Conservation (phyloP, 2,797 vertebrate species). For the Gallinago nigripennis region DNA sequence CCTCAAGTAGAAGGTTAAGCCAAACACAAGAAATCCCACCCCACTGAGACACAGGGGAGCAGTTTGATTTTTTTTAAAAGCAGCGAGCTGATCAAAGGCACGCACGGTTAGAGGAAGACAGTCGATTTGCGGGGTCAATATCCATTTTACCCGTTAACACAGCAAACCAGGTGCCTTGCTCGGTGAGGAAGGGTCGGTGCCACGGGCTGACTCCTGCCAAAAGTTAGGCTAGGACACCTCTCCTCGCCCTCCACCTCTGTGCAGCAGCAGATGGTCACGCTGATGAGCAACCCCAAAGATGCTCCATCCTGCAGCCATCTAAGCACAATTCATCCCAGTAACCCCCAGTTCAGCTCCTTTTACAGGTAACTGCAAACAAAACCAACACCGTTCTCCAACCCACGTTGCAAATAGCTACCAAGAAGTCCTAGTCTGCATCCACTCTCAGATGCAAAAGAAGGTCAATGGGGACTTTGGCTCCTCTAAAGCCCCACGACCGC, state of each 20-base stretch:
- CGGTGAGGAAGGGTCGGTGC: not conserved
- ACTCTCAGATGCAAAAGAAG: not conserved
- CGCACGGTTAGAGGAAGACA: not conserved
- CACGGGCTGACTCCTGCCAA: not conserved
- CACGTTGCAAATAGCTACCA: fast-evolving
- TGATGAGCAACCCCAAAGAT: not conserved
- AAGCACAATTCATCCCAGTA: not conserved
- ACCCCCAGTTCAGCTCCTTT: not conserved
- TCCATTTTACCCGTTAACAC: not conserved
- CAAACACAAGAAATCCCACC: not conserved
- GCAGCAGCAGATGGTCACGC: not conserved
- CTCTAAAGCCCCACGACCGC: fast-evolving
- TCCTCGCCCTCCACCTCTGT: not conserved
- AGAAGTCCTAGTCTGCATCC: not conserved
- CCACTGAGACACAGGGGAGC: fast-evolving
- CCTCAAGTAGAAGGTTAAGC: not conserved
- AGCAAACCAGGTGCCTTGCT: fast-evolving
- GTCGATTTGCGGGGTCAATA: not conserved
- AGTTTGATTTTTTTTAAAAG: not conserved
- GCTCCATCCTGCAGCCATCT: not conserved
- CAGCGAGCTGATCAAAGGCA: not conserved
- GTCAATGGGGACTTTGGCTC: not conserved
- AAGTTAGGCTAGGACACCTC: not conserved
- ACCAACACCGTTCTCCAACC: not conserved
- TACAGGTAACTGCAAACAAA: not conserved